Evolutionary conservation across 2,888 invertebrate species (phyloP), one percentile per base, ranked within the genome.

Genomic region (Cosmopolites sordidus): DNA sequence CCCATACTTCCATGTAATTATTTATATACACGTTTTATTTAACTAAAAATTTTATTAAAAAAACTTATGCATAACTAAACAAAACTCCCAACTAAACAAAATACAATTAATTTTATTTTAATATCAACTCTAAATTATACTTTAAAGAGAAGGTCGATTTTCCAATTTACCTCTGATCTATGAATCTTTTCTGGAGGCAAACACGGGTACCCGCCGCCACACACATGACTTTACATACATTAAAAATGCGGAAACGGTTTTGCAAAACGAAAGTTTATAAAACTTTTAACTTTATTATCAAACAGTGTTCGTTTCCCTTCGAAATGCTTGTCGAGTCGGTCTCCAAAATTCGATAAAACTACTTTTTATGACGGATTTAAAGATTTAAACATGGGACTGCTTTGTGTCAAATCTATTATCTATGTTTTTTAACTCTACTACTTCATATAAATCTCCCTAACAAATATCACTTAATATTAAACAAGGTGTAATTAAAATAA

Each of bases 221-320:
- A 54, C 45, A 51, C 58, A 53, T 58, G 56, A 51, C 56, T 56
- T 51, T 56, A 54, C 58, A 59, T 56, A 59, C 51, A 56, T 59
- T 59, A 59, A 58, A 56, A 58, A 53, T 54, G 51, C 54, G 38
- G 51, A 42, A 54, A 45, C 47, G 51, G 45, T 56, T 56, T 56
- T 56, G 46, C 51, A 58, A 58, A 58, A 58, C 49, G 58, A 51
- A 54, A 54, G 51, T 58, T 54, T 58, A 58, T 54, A 58, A 51
- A 58, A 58, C 54, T 58, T 58, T 58, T 58, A 58, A 54, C 54
- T 58, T 58, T 58, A 58, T 54, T 58, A 54, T 54, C 58, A 58
- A 58, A 54, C 54, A 57, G 40, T 38, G 38, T 50, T 58, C 54
- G 50, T 41, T 56, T 16, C 33, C 45, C 45, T 45, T 53, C 41